Evolutionary conservation across 1,140 invertebrate species (phyloP), one percentile per base, ranked within the genome.

Genomic region (Cheumatopsyche charites): DNA sequence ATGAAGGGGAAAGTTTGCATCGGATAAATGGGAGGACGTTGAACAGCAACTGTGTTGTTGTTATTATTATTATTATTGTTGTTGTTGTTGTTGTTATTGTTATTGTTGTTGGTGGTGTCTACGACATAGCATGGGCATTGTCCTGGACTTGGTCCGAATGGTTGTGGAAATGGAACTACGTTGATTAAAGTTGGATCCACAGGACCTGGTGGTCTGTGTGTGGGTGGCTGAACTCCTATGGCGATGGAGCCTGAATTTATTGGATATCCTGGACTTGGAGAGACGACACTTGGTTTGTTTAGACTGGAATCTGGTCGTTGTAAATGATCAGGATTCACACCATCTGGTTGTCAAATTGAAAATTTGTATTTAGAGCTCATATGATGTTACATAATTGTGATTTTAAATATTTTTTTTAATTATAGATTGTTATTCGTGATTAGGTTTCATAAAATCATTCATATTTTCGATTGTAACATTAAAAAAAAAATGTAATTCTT

Each of bases 41-140:
- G 82, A 81, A 13, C 79, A 78, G 2, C 82, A 81, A 42, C 17
- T 9, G 70, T 67, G 4, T 25, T 29, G 45, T 75, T 73, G 19
- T 73, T 58, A 4, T n/a, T n/a, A n/a, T n/a, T n/a, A n/a, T n/a
- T n/a, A n/a, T n/a, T n/a, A n/a, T n/a, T n/a, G n/a, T n/a, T n/a
- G n/a, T n/a, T n/a, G n/a, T n/a, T n/a, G n/a, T n/a, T n/a, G n/a
- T n/a, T n/a, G n/a, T n/a, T n/a, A n/a, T n/a, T n/a, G n/a, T n/a
- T n/a, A n/a, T n/a, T n/a, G n/a, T n/a, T n/a, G n/a, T n/a, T n/a
- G n/a, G n/a, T n/a, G 58, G 71, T 67, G 19, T 84, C 83, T 11
- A 87, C 77, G 11, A 87, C 78, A 72, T 87, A 87, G 77, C 86
- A 87, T 5, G 85, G 86, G 67, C 86, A 87, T 0, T 81, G 80